Base-by-base conservation (phyloP, 2,113 vertebrate species). In the Cinclus mexicanus region DNA sequence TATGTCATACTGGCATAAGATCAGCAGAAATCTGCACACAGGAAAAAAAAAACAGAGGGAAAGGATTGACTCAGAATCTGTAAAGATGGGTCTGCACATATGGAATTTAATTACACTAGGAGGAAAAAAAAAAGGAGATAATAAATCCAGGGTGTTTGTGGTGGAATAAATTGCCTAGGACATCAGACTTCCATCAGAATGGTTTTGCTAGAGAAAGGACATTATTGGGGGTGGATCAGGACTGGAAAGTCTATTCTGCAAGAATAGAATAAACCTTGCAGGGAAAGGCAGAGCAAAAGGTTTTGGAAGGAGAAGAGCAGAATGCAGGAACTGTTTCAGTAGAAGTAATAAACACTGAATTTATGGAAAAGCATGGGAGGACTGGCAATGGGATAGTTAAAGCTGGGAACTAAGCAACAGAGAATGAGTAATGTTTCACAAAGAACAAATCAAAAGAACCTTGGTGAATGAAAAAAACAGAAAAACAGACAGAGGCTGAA, bases 341-440 rank as follows among this genome's bases (percentile, higher is more conserved):
- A 91, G 59, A 76, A 42, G 46, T 29, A 25, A 55, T 37, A 10
- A 91, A 59, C 13, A 3, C 24, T 26, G 31, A 72, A 53, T 68
- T 83, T 33, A 52, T 39, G 44, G 61, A 47, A 77, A 28, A 94
- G 44, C 59, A 59, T 26, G 35, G 74, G 24, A 94, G 31, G n/a
- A 59, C 68, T 67, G 64, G 88, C 20, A 8, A 44, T 7, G 31
- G 22, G 33, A 74, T 14, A 67, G 90, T 95, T 93, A 91, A 97
- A 93, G 44, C 0, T 79, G 61, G 77, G 50, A 96, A 39, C 94
- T 80, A 95, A 93, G 92, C 82, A 94, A 88, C 82, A 65, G 71
- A 79, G 31, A 93, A 90, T 76, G 71, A 96, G 67, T 83, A 94
- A 92, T 20, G 57, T 87, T 94, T 76, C 94, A 87, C 57, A 74